Conservation (phyloP, 2,113 vertebrate genomes). For the Pelecanus crispus region DNA sequence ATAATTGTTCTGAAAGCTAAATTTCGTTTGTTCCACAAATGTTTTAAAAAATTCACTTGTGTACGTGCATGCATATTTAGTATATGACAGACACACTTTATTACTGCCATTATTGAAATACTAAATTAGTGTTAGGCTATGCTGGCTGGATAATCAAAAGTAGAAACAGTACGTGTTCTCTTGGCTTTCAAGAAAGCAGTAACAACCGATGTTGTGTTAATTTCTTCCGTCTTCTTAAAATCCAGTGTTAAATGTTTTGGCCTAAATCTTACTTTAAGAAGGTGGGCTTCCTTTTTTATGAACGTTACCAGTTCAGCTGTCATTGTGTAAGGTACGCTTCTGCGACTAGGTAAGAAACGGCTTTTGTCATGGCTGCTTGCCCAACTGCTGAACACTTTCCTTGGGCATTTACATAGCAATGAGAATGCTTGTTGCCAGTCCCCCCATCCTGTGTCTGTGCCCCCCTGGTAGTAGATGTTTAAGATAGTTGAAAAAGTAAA, state of each 20-base stretch:
- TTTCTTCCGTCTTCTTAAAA: neutral
- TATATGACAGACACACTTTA: neutral
- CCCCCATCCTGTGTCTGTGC: neutral
- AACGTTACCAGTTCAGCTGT: neutral
- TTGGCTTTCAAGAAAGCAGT: neutral
- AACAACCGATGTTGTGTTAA: neutral
- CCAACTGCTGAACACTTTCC: neutral
- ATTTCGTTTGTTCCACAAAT: neutral
- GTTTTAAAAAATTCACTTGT: neutral
- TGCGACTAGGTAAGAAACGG: neutral
- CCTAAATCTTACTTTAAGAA: neutral
- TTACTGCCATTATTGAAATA: neutral
- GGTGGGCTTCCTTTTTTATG: neutral
- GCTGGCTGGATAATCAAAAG: neutral
- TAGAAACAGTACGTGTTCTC: neutral
- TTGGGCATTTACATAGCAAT: neutral
- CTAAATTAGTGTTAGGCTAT: neutral
- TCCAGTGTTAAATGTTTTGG: neutral
- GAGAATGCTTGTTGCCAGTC: neutral
- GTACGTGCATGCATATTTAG: neutral
- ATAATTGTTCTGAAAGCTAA: neutral
- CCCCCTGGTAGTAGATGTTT: neutral
- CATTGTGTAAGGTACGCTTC: neutral
- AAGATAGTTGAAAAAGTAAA: neutral
- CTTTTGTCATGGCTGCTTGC: neutral